A percentile compares a stretch with the other conserved stretches of the same genome.
phyloP scores from a whole-genome alignment of 2,888 invertebrate species.

The Nemapogon koenigi region DNA sequence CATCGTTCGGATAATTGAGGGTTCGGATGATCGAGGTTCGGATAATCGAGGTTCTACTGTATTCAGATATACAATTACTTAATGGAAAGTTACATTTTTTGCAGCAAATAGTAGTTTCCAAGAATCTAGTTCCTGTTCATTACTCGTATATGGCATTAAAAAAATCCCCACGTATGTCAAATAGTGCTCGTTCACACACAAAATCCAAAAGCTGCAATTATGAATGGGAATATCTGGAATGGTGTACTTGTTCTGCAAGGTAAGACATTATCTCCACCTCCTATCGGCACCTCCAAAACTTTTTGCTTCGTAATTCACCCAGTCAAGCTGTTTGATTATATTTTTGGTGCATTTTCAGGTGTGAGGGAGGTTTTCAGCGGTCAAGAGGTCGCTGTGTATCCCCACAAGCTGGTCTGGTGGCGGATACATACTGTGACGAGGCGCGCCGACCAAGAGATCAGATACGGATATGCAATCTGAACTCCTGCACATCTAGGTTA shows the following conservation, averaged over 20 bases:
- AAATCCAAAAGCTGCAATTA: background rate
- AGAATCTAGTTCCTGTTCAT: too few relatives aligned
- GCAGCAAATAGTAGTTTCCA: too few relatives aligned
- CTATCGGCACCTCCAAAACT: background rate
- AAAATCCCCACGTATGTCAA: background rate
- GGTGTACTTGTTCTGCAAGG: slow-evolving; percentile 1
- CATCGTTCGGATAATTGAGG: too few relatives aligned
- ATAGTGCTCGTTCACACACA: background rate
- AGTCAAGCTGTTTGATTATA: background rate
- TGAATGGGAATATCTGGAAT: slow-evolving; percentile 1
- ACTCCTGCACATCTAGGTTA: background rate
- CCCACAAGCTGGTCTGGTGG: background rate
- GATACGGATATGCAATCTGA: slow-evolving; percentile 1
- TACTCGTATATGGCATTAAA: slow-evolving; percentile 1
- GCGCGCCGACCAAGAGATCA: background rate
- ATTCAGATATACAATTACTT: too few relatives aligned
- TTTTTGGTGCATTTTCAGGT: background rate
- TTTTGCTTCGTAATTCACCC: background rate
- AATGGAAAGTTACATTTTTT: too few relatives aligned
- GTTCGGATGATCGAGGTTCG: too few relatives aligned
- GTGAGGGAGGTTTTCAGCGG: background rate
- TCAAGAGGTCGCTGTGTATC: slow-evolving; percentile 1
- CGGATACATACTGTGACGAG: background rate
- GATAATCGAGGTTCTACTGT: too few relatives aligned
- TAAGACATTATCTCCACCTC: too few relatives aligned